Base-by-base conservation (phyloP, 92 coral and sea anemone genomes). In the Porites lobata region DNA sequence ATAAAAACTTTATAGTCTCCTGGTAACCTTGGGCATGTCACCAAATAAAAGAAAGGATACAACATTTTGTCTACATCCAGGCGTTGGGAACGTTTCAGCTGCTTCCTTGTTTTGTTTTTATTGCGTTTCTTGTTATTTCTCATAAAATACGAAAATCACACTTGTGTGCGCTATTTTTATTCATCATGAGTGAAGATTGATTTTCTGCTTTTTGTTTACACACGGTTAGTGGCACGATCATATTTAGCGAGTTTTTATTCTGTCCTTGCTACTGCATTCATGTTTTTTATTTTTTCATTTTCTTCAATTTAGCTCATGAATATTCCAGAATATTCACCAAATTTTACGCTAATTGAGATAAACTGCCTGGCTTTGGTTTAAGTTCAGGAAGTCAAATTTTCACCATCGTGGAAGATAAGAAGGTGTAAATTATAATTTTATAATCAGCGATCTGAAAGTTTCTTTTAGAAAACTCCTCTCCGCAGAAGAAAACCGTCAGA, bases 241-340 rank as follows among this genome's bases (percentile, higher is more conserved):
- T 70, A 57, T 71, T 56, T 17, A 82, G 11, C 78, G 78, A 29
- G 20, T 29, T 69, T 59, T 38, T 74, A 69, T 38, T 38, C 86
- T 71, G 86, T 57, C 52, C 75, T 22, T 66, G 65, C 38, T 8
- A 32, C 86, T 58, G 11, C 38, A 38, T 38, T 38, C 7, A 38
- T 2, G 4, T 4, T 38, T 14, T n/a, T 70, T 47, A 53, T 57
- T 53, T 32, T 58, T 57, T 69, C 57, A 6, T 29, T 56, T 32
- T 82, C 20, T 54, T 20, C 13, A 2, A 14, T 24, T 9, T 22
- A 57, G 53, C 98, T 95, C 96, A 95, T 95, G 96, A 95, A 95
- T 95, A 95, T 95, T 89, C 98, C 71, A 79, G 61, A 78, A 50
- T 84, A 86, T 93, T 81, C 80, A 74, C 98, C 79, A 95, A 95